phyloP scores from a whole-genome alignment of 2,888 invertebrate genomes.

The Uloborus plumipes region DNA sequence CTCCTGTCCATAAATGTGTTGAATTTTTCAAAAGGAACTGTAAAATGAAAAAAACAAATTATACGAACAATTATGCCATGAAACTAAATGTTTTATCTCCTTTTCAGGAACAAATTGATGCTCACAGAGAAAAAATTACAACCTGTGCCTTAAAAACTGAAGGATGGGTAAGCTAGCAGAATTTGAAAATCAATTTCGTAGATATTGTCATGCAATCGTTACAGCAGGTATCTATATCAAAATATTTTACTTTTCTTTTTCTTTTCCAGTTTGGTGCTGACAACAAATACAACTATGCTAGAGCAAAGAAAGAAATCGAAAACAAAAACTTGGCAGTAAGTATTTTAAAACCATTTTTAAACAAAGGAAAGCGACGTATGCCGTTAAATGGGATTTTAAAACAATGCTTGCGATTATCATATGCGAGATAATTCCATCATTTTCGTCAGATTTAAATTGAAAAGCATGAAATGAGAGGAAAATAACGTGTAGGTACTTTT shows the following conservation, averaged over 20 bases:
- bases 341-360: not conserved
- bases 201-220: not conserved
- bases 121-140: conserved; percentile 62
- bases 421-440: no score
- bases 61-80: no score
- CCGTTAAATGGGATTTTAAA: no score
- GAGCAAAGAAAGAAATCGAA: conserved; percentile 66
- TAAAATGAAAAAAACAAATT: no score
- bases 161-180: conserved; percentile 64
- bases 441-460: no score
- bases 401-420: no score
- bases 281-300: conserved; percentile 65
- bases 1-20: no score
- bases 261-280: conserved; percentile 62
- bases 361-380: no score
- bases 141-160: conserved; percentile 66
- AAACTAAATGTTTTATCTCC: not conserved
- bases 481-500: no score
- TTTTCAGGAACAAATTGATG: conserved; percentile 59
- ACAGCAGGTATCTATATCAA: not conserved
- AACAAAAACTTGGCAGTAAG: conserved; percentile 62
- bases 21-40: no score
- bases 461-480: no score
- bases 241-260: not conserved
- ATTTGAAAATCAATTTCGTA: not conserved